phyloP scores from a whole-genome alignment of 1,140 invertebrate species.

The Atta texana region DNA sequence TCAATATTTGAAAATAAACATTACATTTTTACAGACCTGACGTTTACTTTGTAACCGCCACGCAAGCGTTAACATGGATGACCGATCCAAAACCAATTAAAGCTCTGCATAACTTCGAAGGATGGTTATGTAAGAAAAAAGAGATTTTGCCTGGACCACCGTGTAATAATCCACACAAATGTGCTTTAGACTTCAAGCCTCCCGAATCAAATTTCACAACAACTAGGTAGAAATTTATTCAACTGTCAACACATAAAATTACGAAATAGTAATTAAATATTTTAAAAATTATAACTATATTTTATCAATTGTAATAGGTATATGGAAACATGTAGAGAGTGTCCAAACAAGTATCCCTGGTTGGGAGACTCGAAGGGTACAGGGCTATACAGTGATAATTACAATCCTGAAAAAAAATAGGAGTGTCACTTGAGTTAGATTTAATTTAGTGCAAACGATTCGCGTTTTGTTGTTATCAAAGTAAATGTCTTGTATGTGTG shows the following conservation, averaged over 20 bases:
- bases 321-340: constrained; percentile 94
- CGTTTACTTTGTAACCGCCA: constrained; percentile 96
- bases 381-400: constrained; percentile 92
- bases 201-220: constrained; percentile 91
- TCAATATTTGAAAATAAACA: constrained; percentile 33
- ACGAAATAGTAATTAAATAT: constrained; percentile 22
- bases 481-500: constrained; percentile 33
- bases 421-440: constrained; percentile 60
- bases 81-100: constrained; percentile 93
- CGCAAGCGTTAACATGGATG: constrained; percentile 96
- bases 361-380: constrained; percentile 94
- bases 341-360: constrained; percentile 95
- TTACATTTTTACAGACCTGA: constrained; percentile 89
- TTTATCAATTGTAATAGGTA: constrained; percentile 87
- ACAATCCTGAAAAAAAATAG: constrained; percentile 90
- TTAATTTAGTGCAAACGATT: constrained; percentile 58
- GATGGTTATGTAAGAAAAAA: constrained; percentile 93
- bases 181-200: constrained; percentile 93
- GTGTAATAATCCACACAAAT: constrained; percentile 94
- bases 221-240: constrained; percentile 86
- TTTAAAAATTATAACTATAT: constrained; percentile 16
- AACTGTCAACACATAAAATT: neutral
- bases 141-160: constrained; percentile 89
- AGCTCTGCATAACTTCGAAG: constrained; percentile 90
- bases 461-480: constrained; percentile 63